Percentiles rank a stretch among this genome's conserved stretches.
phyloP scores from a whole-genome alignment of 2,113 vertebrate genomes.

The Camarhynchus parvulus region DNA sequence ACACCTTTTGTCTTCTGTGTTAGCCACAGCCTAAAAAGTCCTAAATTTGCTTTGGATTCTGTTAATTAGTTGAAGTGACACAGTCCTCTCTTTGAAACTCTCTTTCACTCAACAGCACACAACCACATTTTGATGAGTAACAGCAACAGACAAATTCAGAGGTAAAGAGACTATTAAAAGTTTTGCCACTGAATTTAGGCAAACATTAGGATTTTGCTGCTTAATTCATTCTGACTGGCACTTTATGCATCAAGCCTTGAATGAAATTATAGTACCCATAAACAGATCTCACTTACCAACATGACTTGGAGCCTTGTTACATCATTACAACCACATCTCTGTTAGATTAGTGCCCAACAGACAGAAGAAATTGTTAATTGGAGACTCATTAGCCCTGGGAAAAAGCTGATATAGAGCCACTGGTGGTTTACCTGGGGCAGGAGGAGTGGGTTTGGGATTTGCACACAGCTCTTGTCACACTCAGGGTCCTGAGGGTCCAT shows the following conservation, averaged over 20 bases:
- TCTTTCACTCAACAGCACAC: background rate
- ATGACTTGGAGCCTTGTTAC: background rate
- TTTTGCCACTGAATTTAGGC: background rate
- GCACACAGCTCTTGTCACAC: background rate
- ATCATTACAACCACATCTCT: background rate
- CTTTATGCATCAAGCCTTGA: background rate
- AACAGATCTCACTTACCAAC: background rate
- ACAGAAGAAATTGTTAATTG: background rate
- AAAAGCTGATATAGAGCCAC: background rate
- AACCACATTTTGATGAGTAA: background rate
- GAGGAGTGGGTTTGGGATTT: background rate
- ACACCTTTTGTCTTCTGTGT: background rate
- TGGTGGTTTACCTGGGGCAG: background rate
- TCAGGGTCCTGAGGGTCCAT: accelerated
- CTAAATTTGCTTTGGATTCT: background rate
- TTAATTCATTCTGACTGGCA: background rate
- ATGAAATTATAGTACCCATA: background rate
- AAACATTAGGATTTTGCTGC: background rate
- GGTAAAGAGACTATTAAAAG: background rate
- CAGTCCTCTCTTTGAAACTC: background rate
- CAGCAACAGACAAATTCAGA: background rate
- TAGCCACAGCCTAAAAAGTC: background rate
- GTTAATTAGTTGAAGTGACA: background rate
- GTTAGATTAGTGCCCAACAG: background rate
- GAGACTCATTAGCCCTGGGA: background rate